phyloP scores from a whole-genome alignment of 2,888 invertebrate species.

The Caenorhabditis sulstoni region DNA sequence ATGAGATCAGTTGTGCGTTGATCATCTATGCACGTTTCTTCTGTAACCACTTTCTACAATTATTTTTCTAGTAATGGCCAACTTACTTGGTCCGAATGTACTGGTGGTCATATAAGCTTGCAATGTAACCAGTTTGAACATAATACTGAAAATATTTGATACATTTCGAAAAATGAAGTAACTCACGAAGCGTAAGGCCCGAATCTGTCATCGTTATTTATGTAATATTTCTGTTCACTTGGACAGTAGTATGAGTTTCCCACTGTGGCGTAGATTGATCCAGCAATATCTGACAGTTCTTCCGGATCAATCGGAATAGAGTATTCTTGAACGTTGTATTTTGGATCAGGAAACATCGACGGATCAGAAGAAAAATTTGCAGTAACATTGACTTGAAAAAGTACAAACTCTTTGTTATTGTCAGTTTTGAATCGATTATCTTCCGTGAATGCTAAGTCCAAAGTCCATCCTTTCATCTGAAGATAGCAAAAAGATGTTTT shows the following conservation, averaged over 20 bases:
- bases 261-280: constrained; percentile 52
- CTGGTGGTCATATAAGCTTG: constrained; percentile 59
- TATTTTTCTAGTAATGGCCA: neutral
- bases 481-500: no score
- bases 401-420: constrained; percentile 49
- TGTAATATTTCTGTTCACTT: constrained; percentile 64
- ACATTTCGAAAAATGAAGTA: neutral
- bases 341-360: constrained; percentile 55
- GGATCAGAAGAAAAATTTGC: constrained; percentile 64
- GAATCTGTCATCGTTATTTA: constrained; percentile 55
- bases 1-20: constrained; percentile 66
- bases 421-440: constrained; percentile 58
- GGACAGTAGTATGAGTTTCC: constrained; percentile 64
- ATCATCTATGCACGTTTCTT: constrained; percentile 63
- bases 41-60: constrained; percentile 61
- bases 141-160: constrained; percentile 55
- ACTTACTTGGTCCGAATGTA: constrained; percentile 55
- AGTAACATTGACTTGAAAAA: constrained; percentile 63
- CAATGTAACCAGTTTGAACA: constrained; percentile 55
- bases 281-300: constrained; percentile 35
- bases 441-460: constrained; percentile 56
- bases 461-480: constrained; percentile 54
- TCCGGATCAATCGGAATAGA: constrained; percentile 44
- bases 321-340: constrained; percentile 45
- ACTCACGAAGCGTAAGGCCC: constrained; percentile 66